Conservation (phyloP, 2,888 invertebrate species). For the Plagodis dolabraria region DNA sequence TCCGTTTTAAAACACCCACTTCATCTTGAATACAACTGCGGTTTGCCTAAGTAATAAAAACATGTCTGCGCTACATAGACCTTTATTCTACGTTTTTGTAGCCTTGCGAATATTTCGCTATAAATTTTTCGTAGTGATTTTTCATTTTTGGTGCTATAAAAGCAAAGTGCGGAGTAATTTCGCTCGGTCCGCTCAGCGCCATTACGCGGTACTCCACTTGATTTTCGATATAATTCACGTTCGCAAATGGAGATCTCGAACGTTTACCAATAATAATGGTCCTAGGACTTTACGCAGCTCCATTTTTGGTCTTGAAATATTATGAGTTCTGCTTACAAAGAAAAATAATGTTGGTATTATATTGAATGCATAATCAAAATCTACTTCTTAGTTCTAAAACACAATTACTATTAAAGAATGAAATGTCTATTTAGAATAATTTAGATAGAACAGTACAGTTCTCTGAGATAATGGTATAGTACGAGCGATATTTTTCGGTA, state of each 20-base stretch:
- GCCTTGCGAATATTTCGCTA: constrained; percentile 27
- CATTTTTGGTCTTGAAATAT: too few species aligned
- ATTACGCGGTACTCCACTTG: constrained; percentile 55
- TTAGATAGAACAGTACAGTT: too few species aligned
- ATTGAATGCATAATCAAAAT: too few species aligned
- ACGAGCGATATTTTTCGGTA: too few species aligned
- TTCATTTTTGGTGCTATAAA: constrained; percentile 72
- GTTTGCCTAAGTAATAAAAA: too few species aligned
- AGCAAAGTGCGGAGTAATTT: constrained; percentile 68
- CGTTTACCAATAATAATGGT: constrained; percentile 18
- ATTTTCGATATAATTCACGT: constrained; percentile 46
- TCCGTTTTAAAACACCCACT: too few species aligned
- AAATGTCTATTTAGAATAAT: too few species aligned
- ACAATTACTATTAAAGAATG: not conserved
- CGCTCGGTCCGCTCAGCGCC: constrained; percentile 50
- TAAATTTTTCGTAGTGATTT: constrained; percentile 58
- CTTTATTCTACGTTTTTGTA: constrained; percentile 7
- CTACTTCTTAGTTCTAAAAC: too few species aligned
- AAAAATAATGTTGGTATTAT: too few species aligned
- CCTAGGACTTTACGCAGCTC: constrained; percentile 5
- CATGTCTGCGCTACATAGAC: constrained; percentile 9
- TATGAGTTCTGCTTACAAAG: too few species aligned
- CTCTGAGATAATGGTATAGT: too few species aligned
- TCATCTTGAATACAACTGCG: too few species aligned
- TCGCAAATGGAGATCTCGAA: constrained; percentile 28